Base-by-base conservation (phyloP, 2,113 vertebrate species). In the Lampris megalopsis region DNA sequence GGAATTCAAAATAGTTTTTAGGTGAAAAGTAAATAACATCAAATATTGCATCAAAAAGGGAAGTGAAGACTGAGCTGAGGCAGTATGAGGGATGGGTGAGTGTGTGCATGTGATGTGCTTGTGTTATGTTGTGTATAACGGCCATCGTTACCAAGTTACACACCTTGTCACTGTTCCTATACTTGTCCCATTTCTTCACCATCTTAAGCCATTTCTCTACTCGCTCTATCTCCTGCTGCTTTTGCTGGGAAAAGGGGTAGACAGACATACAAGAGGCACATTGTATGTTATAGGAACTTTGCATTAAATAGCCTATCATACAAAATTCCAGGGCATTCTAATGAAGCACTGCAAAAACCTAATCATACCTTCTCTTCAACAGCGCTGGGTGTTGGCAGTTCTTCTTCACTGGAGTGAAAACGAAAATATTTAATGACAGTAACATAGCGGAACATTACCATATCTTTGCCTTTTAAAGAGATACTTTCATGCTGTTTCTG, bases 121-220 rank as follows among this genome's bases (percentile, higher is more conserved):
- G 24, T 24, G 24, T 24, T 24, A 24, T 24, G 24, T 24, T 24
- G 36, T 7, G 68, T 48, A n/a, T 41, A 9, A 50, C 9, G 37
- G 40, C 56, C 13, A 56, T 48, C 38, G 35, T 5, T 35, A 9
- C 35, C 11, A 36, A 77, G 4, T 53, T 42, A 47, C 90, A 72
- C 54, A 97, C 97, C 95, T 97, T 97, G 52, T 98, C 97, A 80
- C 94, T 97, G 90, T 90, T 95, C 65, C 86, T 94, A 90, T 98
- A 98, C 85, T 97, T 98, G 41, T 93, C 73, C 97, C 97, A 98
- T 49, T 95, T 97, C 92, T 94, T 96, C 83, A 96, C 92, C 96
- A 98, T 98, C 93, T 97, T 98, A 43, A 98, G 79, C 97, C 97
- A 98, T 91, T 98, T 98, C 82, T 94, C 93, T 80, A 95, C 95